phyloP scores from a whole-genome alignment of 2,888 invertebrate genomes.

The Gerris lacustris region DNA sequence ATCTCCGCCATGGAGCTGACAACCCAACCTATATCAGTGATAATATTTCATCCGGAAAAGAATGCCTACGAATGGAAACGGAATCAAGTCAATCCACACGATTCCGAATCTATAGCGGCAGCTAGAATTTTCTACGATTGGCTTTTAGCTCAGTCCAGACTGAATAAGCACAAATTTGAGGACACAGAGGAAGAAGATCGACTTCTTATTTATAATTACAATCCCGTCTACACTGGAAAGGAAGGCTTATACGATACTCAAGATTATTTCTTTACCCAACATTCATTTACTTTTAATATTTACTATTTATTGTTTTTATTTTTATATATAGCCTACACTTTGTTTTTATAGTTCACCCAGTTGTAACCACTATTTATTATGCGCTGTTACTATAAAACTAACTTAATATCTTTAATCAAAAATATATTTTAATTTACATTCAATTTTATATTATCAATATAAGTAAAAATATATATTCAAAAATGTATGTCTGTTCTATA shows the following conservation, averaged over 20 bases:
- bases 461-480: no score
- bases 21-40: conserved; percentile 59
- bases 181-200: neutral
- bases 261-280: neutral
- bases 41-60: conserved; percentile 86
- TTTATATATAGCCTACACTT: no score
- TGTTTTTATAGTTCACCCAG: no score
- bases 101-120: conserved; percentile 46
- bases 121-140: conserved; percentile 69
- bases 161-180: neutral
- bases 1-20: conserved; percentile 10
- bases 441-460: no score
- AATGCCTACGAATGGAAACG: conserved; percentile 60
- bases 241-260: neutral
- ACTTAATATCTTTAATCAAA: no score
- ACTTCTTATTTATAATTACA: conserved; percentile 11
- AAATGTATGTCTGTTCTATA: no score
- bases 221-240: neutral
- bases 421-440: no score
- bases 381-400: no score
- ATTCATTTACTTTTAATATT: no score
- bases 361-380: no score
- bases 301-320: no score
- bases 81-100: conserved; percentile 52
- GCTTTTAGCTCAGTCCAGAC: conserved; percentile 43